phyloP scores from a whole-genome alignment of 30 jellyfish, hydroid and myxozoan genomes.

The Catostylus mosaicus region DNA sequence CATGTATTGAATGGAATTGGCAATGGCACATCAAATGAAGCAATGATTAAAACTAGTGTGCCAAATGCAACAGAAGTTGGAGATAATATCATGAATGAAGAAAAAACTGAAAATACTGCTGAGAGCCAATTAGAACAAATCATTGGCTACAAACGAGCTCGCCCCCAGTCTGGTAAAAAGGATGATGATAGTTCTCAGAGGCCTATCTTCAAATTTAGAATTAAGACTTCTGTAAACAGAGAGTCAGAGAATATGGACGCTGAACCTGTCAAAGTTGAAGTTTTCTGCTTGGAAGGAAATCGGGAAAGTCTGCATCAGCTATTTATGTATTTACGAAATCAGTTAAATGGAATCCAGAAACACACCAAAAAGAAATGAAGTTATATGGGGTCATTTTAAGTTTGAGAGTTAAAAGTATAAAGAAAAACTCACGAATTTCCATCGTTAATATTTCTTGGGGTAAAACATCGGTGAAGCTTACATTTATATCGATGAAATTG shows the following conservation, averaged over 20 bases:
- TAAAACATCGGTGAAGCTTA: not conserved
- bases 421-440: not conserved
- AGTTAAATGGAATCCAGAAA: slow-evolving; percentile 65
- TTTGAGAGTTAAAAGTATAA: not conserved
- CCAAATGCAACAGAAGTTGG: not conserved
- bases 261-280: slow-evolving; percentile 23
- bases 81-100: not conserved
- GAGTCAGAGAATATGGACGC: slow-evolving; percentile 7
- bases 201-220: slow-evolving; percentile 44
- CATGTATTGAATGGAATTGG: not conserved
- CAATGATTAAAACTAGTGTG: not conserved
- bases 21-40: too few species aligned
- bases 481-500: too few species aligned
- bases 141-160: slow-evolving; percentile 20
- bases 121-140: not conserved
- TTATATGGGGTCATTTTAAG: not conserved
- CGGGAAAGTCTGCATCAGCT: slow-evolving; percentile 85
- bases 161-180: not conserved
- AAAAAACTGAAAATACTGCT: not conserved
- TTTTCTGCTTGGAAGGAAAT: slow-evolving; percentile 74
- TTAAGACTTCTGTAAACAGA: slow-evolving; percentile 11
- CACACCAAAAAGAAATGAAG: slow-evolving; percentile 7
- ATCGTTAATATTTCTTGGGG: not conserved
- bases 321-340: slow-evolving; percentile 72
- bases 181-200: not conserved